Conservation (phyloP, 2,797 vertebrate genomes). For the Myiotriccus ornatus region DNA sequence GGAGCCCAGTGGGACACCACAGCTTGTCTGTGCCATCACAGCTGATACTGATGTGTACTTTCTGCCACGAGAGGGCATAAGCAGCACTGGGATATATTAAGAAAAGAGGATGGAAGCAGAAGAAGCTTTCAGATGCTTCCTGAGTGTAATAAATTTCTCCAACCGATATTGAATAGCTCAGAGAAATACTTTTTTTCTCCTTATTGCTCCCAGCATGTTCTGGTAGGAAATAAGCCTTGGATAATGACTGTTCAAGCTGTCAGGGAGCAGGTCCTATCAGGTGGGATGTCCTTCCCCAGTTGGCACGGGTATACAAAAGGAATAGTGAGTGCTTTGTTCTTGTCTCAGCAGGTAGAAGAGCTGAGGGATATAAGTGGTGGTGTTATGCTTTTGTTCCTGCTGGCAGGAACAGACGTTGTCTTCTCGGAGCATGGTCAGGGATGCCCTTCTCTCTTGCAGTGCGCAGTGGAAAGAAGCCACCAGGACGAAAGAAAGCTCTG, state of each 20-base stretch:
- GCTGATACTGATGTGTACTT: not conserved
- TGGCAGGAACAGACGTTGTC: not conserved
- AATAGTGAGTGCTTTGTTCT: not conserved
- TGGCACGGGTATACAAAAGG: not conserved
- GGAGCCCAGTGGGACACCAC: not conserved
- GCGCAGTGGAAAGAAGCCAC: not conserved
- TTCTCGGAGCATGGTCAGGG: accelerated
- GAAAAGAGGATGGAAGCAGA: not conserved
- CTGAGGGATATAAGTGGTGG: not conserved
- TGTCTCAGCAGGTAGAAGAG: not conserved
- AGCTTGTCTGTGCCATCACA: not conserved
- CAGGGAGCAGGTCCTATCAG: not conserved
- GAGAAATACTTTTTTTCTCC: not conserved
- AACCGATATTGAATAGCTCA: not conserved
- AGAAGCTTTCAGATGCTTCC: not conserved
- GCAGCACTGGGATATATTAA: not conserved
- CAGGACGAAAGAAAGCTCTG: not conserved
- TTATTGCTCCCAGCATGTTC: not conserved
- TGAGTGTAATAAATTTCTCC: not conserved
- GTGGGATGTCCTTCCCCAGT: not conserved
- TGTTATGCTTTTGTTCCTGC: not conserved
- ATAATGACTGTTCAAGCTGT: not conserved
- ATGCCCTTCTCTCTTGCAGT: not conserved
- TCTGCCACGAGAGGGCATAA: constrained; percentile 62
- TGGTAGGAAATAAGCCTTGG: not conserved